Evolutionary conservation across 1,140 invertebrate species (phyloP).

Genomic region (Megalonaias nervosa): DNA sequence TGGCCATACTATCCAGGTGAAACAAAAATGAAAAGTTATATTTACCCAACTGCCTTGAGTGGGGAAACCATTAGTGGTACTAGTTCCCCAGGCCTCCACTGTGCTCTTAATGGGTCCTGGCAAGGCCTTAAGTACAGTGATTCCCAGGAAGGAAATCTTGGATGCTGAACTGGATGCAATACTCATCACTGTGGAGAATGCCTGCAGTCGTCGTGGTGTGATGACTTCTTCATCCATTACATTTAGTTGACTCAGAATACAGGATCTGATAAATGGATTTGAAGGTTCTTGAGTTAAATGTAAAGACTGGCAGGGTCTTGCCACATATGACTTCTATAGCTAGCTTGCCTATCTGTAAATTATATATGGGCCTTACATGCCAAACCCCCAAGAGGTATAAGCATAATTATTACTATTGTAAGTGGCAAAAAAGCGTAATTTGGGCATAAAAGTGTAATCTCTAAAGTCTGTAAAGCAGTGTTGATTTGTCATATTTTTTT

Average conservation of each 20-base stretch:
- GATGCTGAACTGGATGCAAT: slow-evolving; percentile 76
- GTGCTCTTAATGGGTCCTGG: slow-evolving; percentile 76
- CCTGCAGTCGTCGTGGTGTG: slow-evolving; percentile 64
- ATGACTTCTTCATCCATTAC: slow-evolving; percentile 52
- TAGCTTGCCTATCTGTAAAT: too few species aligned
- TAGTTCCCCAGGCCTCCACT: slow-evolving; percentile 79
- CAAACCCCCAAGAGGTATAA: too few species aligned
- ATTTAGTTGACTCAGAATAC: slow-evolving; percentile 73
- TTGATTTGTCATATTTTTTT: too few species aligned
- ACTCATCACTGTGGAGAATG: slow-evolving; percentile 74
- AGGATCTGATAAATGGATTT: slow-evolving; percentile 50
- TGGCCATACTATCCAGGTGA: too few species aligned
- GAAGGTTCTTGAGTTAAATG: too few species aligned
- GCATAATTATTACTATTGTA: too few species aligned
- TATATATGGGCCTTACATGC: too few species aligned
- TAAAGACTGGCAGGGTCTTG: too few species aligned
- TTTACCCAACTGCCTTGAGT: slow-evolving; percentile 70
- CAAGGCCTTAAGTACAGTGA: slow-evolving; percentile 75
- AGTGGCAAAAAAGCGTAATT: too few species aligned
- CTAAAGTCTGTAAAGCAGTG: too few species aligned
- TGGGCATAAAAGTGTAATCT: too few species aligned
- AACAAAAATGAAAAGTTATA: slow-evolving; percentile 8
- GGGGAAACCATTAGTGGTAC: slow-evolving; percentile 73
- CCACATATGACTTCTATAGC: too few species aligned
- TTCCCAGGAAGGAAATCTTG: slow-evolving; percentile 73